Conservation (phyloP, 2,888 invertebrate species). For the Megastigmus dorsalis region DNA sequence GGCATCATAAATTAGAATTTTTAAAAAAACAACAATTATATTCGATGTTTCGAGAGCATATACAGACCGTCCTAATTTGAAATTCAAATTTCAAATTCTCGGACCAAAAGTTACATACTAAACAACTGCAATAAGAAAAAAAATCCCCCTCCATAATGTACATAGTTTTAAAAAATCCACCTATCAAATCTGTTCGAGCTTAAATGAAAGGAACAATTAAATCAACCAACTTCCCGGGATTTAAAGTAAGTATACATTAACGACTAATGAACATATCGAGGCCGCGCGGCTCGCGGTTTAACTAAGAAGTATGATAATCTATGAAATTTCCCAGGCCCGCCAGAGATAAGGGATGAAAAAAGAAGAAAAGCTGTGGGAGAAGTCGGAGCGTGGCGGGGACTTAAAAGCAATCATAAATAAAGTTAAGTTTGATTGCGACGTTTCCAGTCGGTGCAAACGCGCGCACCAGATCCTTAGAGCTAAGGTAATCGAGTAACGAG, state of each 20-base stretch:
- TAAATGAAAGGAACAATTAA: too few species aligned
- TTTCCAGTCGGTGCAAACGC: constrained; percentile 29
- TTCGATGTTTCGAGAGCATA: background rate
- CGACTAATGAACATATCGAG: background rate
- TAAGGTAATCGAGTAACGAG: constrained; percentile 16
- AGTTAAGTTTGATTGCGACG: constrained; percentile 37
- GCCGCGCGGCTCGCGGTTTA: background rate
- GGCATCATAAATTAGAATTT: background rate
- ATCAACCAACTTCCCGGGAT: background rate
- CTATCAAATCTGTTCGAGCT: too few species aligned
- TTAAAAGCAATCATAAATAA: constrained; percentile 25
- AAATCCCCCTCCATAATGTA: too few species aligned
- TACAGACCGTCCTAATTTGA: too few species aligned
- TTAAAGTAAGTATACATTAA: too few species aligned
- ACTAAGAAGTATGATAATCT: background rate
- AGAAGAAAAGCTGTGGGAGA: too few species aligned
- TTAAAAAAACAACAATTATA: background rate
- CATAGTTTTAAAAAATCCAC: too few species aligned
- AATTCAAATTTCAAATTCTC: too few species aligned
- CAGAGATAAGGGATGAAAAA: background rate
- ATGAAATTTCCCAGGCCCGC: background rate
- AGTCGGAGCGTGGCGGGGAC: background rate
- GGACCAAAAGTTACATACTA: too few species aligned
- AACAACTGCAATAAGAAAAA: too few species aligned
- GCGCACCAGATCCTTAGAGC: background rate